Conservation (phyloP, 2,797 vertebrate genomes). For the Hoplostethus mediterraneus region DNA sequence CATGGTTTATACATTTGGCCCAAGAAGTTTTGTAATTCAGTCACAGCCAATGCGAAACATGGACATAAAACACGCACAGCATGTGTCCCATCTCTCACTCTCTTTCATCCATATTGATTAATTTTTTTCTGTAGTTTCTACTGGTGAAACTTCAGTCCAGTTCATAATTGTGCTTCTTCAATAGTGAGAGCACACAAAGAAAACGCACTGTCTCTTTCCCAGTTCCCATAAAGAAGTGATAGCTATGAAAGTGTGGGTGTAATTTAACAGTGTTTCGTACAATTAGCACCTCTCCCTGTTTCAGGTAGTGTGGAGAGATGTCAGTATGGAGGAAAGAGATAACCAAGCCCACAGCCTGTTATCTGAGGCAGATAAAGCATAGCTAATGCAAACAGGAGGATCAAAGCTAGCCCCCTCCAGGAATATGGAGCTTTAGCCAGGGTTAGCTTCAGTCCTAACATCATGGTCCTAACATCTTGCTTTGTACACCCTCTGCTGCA, state of each 20-base stretch:
- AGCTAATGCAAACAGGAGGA: constrained; percentile 53
- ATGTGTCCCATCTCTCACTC: not conserved
- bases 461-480: constrained; percentile 54
- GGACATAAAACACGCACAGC: not conserved
- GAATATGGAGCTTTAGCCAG: constrained; percentile 51
- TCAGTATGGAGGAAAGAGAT: constrained; percentile 49
- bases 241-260: not conserved
- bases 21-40: no score
- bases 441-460: constrained; percentile 33
- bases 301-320: constrained; percentile 44
- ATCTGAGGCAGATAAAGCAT: constrained; percentile 45
- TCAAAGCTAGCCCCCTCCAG: constrained; percentile 51
- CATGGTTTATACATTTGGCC: no score
- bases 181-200: not conserved
- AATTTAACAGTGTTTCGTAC: constrained; percentile 12
- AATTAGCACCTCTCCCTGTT: not conserved
- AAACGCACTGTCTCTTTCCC: not conserved
- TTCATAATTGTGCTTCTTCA: not conserved
- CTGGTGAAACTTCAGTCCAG: not conserved
- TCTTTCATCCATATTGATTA: constrained; percentile 25
- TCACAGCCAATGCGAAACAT: no score
- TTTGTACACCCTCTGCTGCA: constrained; percentile 15
- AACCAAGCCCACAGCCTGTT: constrained; percentile 41
- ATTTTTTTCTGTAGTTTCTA: constrained; percentile 12
- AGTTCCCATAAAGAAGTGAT: not conserved